Base-by-base conservation (phyloP, 2,888 invertebrate genomes). In the Galerucella nymphaeae region DNA sequence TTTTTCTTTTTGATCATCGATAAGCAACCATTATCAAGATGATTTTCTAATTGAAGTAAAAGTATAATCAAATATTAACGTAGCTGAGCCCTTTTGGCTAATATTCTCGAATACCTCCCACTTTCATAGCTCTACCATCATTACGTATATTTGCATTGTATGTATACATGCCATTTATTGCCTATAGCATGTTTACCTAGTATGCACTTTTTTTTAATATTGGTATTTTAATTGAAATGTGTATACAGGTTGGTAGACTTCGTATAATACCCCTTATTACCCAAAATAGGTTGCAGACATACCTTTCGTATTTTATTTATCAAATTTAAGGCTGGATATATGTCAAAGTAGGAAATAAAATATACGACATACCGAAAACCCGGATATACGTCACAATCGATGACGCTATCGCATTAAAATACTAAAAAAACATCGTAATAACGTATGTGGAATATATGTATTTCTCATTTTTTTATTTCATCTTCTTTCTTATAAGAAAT, bases 41-140 rank as follows among this genome's bases (percentile, higher is more conserved):
- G 13, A 59, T 59, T 23, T 59, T 59, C 38, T 59, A 59, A 59
- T 59, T 38, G 59, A 59, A 14, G n/a, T 30, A 23, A 8, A 16
- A 53, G 53, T 53, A 53, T 59, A 59, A 38, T 59, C 59, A 59
- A 59, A 59, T 59, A 59, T 59, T 59, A 59, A 59, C 59, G 38
- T 59, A n/a, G 2, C n/a, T 5, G 6, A 59, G 16, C 38, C 59
- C 59, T 59, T 38, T 59, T 59, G 59, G 59, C 59, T 38, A 59
- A 59, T 30, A 53, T 38, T 59, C 38, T 9, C 59, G 59, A n/a
- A 14, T 38, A 10, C 59, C 59, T 59, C 59, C 59, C 59, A 59
- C 59, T 59, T 59, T 59, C 30, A 18, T 18, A 16, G 53, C 9
- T 53, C 16, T 18, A 53, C 53, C 18, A 53, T 53, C 9, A 53